Evolutionary conservation across 2,888 invertebrate genomes (phyloP).

Genomic region (Calliphora vomitoria): DNA sequence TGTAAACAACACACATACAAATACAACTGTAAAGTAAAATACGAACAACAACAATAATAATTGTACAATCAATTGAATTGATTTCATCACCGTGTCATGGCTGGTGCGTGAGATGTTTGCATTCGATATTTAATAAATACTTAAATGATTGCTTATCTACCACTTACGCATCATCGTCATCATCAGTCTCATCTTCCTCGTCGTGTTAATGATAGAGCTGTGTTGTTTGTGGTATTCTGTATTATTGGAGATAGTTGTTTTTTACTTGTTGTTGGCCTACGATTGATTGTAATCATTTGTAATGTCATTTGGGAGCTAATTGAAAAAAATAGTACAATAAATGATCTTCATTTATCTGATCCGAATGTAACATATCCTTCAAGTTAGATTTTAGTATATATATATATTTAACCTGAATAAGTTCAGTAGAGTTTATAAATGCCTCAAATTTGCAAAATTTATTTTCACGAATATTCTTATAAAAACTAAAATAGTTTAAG

Average conservation of each 20-base stretch:
- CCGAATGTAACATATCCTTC: neutral
- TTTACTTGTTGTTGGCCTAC: slow-evolving; percentile 11
- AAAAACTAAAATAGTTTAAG: no score
- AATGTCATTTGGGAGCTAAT: slow-evolving; percentile 55
- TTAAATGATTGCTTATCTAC: slow-evolving; percentile 72
- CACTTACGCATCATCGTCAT: slow-evolving; percentile 63
- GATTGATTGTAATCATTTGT: slow-evolving; percentile 33
- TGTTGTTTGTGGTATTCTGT: neutral
- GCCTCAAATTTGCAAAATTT: no score
- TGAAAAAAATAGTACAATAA: neutral
- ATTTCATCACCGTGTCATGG: slow-evolving; percentile 72
- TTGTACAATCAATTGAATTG: slow-evolving; percentile 73
- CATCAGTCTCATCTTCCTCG: slow-evolving; percentile 19
- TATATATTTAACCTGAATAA: no score
- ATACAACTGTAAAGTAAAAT: neutral
- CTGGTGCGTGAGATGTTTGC: slow-evolving; percentile 71
- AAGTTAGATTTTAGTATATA: neutral
- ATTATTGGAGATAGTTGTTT: neutral
- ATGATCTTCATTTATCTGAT: neutral
- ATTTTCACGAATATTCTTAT: no score
- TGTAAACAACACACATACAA: neutral
- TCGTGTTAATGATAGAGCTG: slow-evolving; percentile 21
- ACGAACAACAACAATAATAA: slow-evolving; percentile 52
- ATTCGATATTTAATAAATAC: slow-evolving; percentile 72
- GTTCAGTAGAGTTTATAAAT: no score